Base-by-base conservation (phyloP, 2,888 invertebrate species). In the Microctonus hyperodae region DNA sequence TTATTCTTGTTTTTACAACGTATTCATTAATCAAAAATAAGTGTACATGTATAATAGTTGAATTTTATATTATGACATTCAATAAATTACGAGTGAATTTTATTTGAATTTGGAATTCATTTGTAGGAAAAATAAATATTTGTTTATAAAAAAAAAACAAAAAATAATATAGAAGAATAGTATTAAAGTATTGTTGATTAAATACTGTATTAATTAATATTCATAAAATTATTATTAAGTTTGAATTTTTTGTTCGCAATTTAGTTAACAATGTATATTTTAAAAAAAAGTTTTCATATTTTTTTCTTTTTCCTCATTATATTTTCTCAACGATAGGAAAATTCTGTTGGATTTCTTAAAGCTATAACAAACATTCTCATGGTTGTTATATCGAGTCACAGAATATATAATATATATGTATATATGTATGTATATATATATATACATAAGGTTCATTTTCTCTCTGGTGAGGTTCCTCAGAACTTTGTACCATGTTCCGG, bases 401-500 rank as follows among this genome's bases (percentile, higher is more conserved):
- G 16, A n/a, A 44, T 16, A 44, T 44, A 44, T 20, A n/a, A n/a
- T n/a, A 44, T 44, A 9, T 13, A n/a, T n/a, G 35, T 56, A 37
- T 28, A 28, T 28, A 28, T n/a, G n/a, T n/a, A n/a, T n/a, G n/a
- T 28, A 5, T 28, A 3, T 7, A 5, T 7, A 28, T 28, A 16
- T 44, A 7, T 44, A 44, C 16, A 16, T 16, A 44, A n/a, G 62
- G 48, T 65, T 62, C 69, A 60, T 67, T 70, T 66, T 57, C 65
- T 64, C 66, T 20, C 44, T 16, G 16, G 16, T 40, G 40, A 53
- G 57, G 33, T 62, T 67, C 25, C 40, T 37, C 35, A 11, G 35
- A 33, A 65, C 70, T 65, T 70, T 69, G 61, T 48, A 37, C 50
- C 44, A 57, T 60, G 60, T 60, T 64, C 65, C 35, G 57, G 37